Conservation (phyloP, 2,113 vertebrate species). For the Muntiacus muntjak region DNA sequence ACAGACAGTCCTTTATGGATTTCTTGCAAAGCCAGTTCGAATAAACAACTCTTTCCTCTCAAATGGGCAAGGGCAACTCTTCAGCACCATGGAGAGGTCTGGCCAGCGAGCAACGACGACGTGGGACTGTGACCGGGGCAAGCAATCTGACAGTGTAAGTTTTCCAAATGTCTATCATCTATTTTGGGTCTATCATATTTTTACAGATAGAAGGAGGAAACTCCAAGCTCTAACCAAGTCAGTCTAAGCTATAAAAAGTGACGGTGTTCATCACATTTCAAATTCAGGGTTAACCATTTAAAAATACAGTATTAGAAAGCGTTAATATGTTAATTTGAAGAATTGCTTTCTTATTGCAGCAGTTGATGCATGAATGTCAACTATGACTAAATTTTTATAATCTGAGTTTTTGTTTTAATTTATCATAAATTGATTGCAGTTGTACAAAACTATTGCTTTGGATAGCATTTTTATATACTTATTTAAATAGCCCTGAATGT, state of each 20-base stretch:
- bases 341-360: not conserved
- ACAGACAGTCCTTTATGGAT: not conserved
- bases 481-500: not conserved
- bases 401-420: not conserved
- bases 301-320: not conserved
- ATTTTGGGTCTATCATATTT: not conserved
- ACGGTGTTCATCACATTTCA: not conserved
- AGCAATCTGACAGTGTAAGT: constrained; percentile 44
- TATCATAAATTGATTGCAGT: not conserved
- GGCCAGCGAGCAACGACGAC: not conserved
- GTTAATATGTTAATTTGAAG: not conserved
- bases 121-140: constrained; percentile 10
- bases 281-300: constrained; percentile 19
- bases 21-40: constrained; percentile 3
- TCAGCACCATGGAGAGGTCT: constrained; percentile 78
- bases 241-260: not conserved
- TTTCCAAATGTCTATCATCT: not conserved
- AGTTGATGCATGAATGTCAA: not conserved
- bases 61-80: constrained; percentile 46
- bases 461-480: not conserved
- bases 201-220: not conserved
- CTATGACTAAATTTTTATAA: not conserved
- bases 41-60: constrained; percentile 28
- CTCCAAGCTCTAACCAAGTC: not conserved
- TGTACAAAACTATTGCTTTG: not conserved